Evolutionary conservation across 2,113 vertebrate species (phyloP), one percentile per base, ranked within the genome.

Genomic region (Pholis gunnellus): DNA sequence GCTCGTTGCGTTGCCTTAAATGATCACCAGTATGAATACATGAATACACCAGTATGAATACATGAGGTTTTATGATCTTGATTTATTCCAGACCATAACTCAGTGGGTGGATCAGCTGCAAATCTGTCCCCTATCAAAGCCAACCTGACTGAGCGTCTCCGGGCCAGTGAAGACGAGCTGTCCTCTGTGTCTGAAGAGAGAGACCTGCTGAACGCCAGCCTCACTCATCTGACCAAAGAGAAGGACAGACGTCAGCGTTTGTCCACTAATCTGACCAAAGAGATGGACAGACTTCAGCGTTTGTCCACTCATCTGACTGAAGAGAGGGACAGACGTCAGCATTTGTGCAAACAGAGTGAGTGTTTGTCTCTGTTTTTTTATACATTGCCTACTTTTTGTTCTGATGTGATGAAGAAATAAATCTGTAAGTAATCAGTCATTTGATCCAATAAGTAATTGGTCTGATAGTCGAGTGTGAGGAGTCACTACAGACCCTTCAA

Each of bases 271-370:
- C 4, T 14, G 63, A 48, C 56, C 1, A 4, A 73, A 69, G 66
- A 86, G 54, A 15, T 73, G 20, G 9, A 65, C 22, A 38, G 15
- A 29, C 56, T 66, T 52, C 46, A 48, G 60, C 2, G 1, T 34
- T 34, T 34, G 31, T 34, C 36, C n/a, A n/a, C n/a, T n/a, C n/a
- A n/a, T n/a, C n/a, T n/a, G n/a, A n/a, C n/a, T n/a, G n/a, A n/a
- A 69, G 66, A 86, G 54, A 15, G 71, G 20, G 6, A 65, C 22
- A 38, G 15, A 29, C 56, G 61, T 52, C 46, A 48, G 60, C 2
- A 0, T 54, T 48, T 29, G n/a, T 67, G 4, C 18, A 74, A 6
- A 4, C 27, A 72, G 25, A 48, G 86, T 88, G n/a, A 90, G 85
- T 80, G 34, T 4, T 52, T 6, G 8, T 61, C 34, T 29, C 4